These are phyloP conservation scores for Microtus richardsoni DNA, from an alignment of 2,113 vertebrate genomes.

Conservation along the genomic window DNA sequence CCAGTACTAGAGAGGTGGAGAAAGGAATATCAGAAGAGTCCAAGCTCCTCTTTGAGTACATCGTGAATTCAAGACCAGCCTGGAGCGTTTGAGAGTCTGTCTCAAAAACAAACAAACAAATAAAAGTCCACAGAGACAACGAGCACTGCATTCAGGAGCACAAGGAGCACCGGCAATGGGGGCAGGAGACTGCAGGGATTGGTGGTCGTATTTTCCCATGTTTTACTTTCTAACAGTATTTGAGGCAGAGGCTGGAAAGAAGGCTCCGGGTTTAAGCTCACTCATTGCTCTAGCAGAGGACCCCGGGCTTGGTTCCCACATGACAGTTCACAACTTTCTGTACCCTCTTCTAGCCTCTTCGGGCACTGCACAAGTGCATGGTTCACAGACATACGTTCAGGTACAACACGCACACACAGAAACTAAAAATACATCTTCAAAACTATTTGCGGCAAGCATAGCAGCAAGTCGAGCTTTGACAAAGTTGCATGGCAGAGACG, in stretches of 20 bases:
- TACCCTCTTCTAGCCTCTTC: background rate
- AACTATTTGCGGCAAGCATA: background rate
- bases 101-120: background rate
- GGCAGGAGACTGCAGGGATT: rapidly evolving
- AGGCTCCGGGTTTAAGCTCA: background rate
- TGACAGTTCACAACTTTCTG: too few relatives aligned
- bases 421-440: background rate
- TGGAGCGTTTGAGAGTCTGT: background rate
- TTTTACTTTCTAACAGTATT: background rate
- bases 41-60: background rate
- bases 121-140: background rate
- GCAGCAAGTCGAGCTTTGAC: background rate
- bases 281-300: background rate
- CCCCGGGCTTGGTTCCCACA: too few relatives aligned
- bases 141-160: background rate
- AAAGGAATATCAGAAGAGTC: background rate
- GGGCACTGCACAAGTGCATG: too few relatives aligned
- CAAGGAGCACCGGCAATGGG: rapidly evolving
- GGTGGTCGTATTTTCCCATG: background rate
- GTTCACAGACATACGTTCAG: background rate
- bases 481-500: background rate
- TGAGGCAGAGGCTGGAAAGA: background rate
- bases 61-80: background rate
- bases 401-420: background rate
- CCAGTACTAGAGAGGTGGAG: background rate